Conservation (phyloP, 2,797 vertebrate species). For the Neosalanx taihuensis region DNA sequence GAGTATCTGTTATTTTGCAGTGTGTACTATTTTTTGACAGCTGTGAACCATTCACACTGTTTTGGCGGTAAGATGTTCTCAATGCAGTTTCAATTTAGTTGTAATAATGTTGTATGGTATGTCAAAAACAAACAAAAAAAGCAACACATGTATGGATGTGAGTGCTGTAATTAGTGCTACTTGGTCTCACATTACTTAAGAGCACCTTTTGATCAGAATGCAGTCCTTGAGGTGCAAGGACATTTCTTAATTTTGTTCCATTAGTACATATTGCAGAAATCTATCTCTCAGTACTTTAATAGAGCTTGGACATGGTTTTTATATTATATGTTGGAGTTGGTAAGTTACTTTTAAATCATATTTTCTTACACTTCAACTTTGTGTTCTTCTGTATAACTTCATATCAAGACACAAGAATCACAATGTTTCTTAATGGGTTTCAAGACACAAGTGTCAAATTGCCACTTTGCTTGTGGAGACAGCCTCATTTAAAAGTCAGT, state of each 20-base stretch:
- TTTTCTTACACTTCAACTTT: too few species aligned
- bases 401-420: too few species aligned
- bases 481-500: constrained; percentile 44
- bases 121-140: constrained; percentile 12
- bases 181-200: constrained; percentile 25
- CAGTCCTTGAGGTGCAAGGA: background rate
- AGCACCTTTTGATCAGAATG: constrained; percentile 6
- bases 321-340: too few species aligned
- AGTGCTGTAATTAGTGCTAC: constrained; percentile 45
- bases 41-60: background rate
- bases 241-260: background rate
- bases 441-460: constrained; percentile 43
- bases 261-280: background rate
- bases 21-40: constrained; percentile 6
- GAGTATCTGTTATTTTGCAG: constrained; percentile 27
- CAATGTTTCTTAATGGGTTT: too few species aligned
- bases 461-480: constrained; percentile 32
- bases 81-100: constrained; percentile 22
- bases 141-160: constrained; percentile 31
- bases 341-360: too few species aligned
- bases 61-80: constrained; percentile 10
- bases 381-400: too few species aligned
- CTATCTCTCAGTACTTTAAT: background rate
- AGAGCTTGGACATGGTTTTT: background rate
- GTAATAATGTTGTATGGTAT: constrained; percentile 17